Evolutionary conservation across 2,113 vertebrate species (phyloP).

Genomic region (Toxotes chatareus): DNA sequence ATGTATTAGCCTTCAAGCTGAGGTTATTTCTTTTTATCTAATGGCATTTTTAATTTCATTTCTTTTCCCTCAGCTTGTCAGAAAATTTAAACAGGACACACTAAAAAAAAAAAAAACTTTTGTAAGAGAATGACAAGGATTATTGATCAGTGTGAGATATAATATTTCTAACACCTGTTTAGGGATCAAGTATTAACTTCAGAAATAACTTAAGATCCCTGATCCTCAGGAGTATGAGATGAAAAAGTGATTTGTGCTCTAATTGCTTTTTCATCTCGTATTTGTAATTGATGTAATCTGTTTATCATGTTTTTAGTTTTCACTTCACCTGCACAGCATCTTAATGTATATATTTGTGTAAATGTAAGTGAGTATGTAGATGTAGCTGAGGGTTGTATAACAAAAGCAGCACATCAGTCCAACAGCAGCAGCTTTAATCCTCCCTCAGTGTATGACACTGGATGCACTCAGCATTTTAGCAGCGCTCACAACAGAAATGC

Average conservation of each 20-base stretch:
- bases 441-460: too few relatives aligned
- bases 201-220: not conserved
- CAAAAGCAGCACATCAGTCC: too few relatives aligned
- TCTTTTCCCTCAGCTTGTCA: not conserved
- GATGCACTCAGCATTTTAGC: too few relatives aligned
- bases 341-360: too few relatives aligned
- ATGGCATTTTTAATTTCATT: not conserved
- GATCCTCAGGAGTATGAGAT: not conserved
- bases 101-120: not conserved
- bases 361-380: too few relatives aligned
- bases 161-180: not conserved
- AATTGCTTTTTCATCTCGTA: constrained; percentile 12
- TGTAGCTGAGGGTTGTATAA: too few relatives aligned
- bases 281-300: too few relatives aligned
- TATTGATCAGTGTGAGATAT: not conserved
- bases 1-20: not conserved
- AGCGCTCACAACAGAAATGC: too few relatives aligned
- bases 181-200: not conserved
- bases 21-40: not conserved
- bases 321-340: too few relatives aligned
- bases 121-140: not conserved
- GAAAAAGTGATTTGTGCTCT: not conserved
- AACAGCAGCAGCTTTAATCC: too few relatives aligned
- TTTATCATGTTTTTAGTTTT: too few relatives aligned
- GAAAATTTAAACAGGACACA: too few relatives aligned